Base-by-base conservation (phyloP, 2,113 vertebrate species). In the Macroglossus sobrinus region DNA sequence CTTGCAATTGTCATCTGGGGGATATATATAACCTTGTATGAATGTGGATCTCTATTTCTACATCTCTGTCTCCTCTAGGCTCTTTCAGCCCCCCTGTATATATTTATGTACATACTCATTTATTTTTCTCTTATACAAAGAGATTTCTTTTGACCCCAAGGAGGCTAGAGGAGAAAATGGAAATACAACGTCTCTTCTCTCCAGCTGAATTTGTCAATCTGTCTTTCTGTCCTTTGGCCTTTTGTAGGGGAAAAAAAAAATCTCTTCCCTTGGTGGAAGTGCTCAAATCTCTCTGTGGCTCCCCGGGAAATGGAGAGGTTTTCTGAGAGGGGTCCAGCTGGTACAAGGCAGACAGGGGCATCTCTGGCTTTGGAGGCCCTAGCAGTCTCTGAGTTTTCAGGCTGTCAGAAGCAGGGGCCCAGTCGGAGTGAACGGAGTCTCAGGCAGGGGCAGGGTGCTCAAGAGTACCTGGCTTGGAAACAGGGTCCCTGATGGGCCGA, bases 401-500 rank as follows among this genome's bases (percentile, higher is more conserved):
- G 61, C 59, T 95, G 79, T 66, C 92, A 33, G 57, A 94, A 84
- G 40, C 69, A 68, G 3, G 2, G 16, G 74, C 45, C 74, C 78
- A 91, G 68, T 53, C 47, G 84, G 50, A 72, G 47, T 75, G 55
- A 69, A 93, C 57, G 63, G 81, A 85, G 57, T 66, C 89, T 57
- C 89, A 79, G 63, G 38, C 78, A 94, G 68, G 71, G 84, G 19
- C 43, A 40, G 93, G 84, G 76, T 96, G 71, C 57, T 84, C 43
- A 63, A 43, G 47, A 85, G 61, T 40, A 63, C 53, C 75, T 94
- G 93, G 63, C 84, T 92, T 91, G 66, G 71, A 93, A 78, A 88
- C 43, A 71, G 74, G 6, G 50, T 91, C 91, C 96, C 97, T 3
- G 47, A 89, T 97, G 97, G 96, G 91, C 97, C 95, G 95, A 97